Evolutionary conservation across 2,888 invertebrate genomes (phyloP).

Genomic region (Alsophila aescularia): DNA sequence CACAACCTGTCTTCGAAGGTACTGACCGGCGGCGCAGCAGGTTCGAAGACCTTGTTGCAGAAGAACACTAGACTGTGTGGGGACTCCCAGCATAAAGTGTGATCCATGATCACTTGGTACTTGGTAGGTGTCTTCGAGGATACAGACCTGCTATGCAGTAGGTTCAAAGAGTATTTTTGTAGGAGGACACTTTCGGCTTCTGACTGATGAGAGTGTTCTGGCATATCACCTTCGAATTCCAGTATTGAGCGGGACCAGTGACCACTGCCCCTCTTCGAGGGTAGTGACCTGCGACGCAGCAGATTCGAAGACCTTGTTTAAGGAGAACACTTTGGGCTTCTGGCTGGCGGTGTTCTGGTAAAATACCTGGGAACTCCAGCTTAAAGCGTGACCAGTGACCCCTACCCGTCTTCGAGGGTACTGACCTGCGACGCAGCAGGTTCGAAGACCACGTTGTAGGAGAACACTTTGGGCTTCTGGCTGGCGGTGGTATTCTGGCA

Average conservation of each 20-base stretch:
- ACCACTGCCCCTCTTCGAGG: no score
- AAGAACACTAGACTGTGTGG: no score
- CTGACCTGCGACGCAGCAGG: conserved; percentile 91
- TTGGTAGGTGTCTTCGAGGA: no score
- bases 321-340: conserved; percentile 95
- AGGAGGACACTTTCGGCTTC: conserved; percentile 95
- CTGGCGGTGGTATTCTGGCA: conserved; percentile 82
- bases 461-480: conserved; percentile 93
- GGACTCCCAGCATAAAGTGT: no score
- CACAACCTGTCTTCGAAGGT: no score
- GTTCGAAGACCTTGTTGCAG: conserved; percentile 98
- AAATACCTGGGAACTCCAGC: conserved; percentile 92
- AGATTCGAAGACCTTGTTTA: conserved; percentile 97
- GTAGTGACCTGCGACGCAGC: conserved; percentile 92
- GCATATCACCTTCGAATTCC: conserved; percentile 92
- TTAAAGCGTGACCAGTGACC: conserved; percentile 87
- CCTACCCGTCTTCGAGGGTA: no score
- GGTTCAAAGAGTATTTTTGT: conserved; percentile 98
- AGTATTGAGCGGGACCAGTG: no score
- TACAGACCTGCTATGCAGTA: conserved; percentile 91
- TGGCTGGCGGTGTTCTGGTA: conserved; percentile 85
- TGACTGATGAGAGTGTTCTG: conserved; percentile 83
- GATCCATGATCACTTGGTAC: no score
- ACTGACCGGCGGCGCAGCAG: conserved; percentile 89
- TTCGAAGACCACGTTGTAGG: conserved; percentile 97